Evolutionary conservation across 2,797 vertebrate species (phyloP).

Genomic region (Remorina albescens): DNA sequence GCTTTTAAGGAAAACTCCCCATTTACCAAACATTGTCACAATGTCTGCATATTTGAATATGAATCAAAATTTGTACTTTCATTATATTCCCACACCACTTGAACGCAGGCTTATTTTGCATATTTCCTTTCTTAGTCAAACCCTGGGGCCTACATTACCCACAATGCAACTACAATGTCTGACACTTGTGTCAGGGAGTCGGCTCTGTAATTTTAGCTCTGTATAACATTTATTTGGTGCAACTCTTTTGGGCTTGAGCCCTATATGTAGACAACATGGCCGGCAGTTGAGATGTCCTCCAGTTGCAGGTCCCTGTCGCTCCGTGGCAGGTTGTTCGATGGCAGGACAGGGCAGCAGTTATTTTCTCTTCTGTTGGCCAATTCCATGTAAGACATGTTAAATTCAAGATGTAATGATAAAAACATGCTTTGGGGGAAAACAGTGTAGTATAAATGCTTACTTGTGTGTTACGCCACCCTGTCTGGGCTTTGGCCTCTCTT

Average conservation of each 20-base stretch:
- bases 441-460: background rate
- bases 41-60: no score
- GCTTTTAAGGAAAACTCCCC: no score
- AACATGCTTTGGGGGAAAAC: background rate
- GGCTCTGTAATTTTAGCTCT: no score
- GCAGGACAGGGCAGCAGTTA: constrained; percentile 3
- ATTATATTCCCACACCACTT: no score
- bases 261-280: background rate
- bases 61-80: no score
- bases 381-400: background rate
- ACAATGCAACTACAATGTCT: background rate
- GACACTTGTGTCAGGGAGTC: no score
- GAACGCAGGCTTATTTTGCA: no score
- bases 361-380: constrained; percentile 15
- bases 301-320: constrained; percentile 3
- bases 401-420: background rate
- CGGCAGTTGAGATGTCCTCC: background rate
- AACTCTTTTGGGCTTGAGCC: no score
- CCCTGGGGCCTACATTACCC: background rate
- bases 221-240: no score
- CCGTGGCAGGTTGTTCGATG: background rate
- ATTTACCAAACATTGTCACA: no score
- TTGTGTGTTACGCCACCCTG: constrained; percentile 17
- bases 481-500: background rate
- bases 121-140: no score